Percentiles rank a stretch among this genome's conserved stretches.
Evolutionary conservation across 2,888 invertebrate genomes (phyloP).

Genomic region (Cerastoderma edule): DNA sequence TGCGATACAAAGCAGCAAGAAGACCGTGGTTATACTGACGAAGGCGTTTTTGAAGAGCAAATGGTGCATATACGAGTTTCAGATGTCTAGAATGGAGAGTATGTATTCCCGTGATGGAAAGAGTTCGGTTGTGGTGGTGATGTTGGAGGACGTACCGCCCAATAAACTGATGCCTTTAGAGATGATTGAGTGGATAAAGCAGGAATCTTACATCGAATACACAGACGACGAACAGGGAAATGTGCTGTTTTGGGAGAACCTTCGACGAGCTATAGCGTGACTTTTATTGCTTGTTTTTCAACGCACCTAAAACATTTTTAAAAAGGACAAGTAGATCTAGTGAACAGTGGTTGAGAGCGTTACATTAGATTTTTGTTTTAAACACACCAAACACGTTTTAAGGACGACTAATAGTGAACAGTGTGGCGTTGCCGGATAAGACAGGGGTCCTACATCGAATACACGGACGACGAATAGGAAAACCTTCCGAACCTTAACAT

Average conservation of each 20-base stretch:
- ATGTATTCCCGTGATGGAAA: slow-evolving; percentile 35
- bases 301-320: no score
- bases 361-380: no score
- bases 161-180: slow-evolving; percentile 26
- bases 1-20: slow-evolving; percentile 62
- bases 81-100: slow-evolving; percentile 64
- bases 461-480: no score
- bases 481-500: no score
- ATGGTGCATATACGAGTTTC: slow-evolving; percentile 68
- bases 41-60: slow-evolving; percentile 52
- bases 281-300: no score
- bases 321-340: no score
- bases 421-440: no score
- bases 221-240: slow-evolving; percentile 8
- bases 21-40: slow-evolving; percentile 62
- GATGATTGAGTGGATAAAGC: slow-evolving; percentile 34
- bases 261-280: slow-evolving; percentile 8
- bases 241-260: slow-evolving; percentile 16
- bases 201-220: slow-evolving; percentile 20
- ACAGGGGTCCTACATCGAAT: no score
- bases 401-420: no score
- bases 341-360: no score
- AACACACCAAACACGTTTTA: no score
- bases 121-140: slow-evolving; percentile 16
- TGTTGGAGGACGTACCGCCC: slow-evolving; percentile 21